A percentile compares a stretch with the other conserved stretches of the same genome.
phyloP scores from a whole-genome alignment of 2,888 invertebrate species.

The Dendrolimus houi region DNA sequence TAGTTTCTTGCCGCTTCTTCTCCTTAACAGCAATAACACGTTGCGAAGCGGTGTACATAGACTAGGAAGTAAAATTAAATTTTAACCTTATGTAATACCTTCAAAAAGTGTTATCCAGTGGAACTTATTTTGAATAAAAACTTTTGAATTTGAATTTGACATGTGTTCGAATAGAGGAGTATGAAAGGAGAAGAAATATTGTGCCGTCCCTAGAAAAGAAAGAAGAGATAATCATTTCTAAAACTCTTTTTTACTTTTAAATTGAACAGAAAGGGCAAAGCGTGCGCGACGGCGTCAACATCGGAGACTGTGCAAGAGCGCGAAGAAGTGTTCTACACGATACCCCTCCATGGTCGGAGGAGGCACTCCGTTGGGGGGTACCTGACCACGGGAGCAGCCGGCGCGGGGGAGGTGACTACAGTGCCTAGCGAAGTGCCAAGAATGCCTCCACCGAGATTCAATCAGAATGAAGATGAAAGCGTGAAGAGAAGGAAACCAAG shows the following conservation, averaged over 20 bases:
- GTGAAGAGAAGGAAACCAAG: conserved; percentile 55
- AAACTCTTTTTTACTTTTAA: background rate
- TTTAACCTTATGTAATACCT: too few species aligned
- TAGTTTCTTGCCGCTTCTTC: too few species aligned
- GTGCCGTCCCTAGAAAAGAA: too few species aligned
- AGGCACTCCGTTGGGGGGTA: conserved; percentile 84
- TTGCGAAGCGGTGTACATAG: too few species aligned
- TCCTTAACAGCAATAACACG: too few species aligned
- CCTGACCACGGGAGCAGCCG: conserved; percentile 60
- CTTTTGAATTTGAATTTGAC: too few species aligned
- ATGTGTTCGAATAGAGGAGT: too few species aligned
- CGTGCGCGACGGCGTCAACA: conserved; percentile 50
- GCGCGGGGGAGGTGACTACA: conserved; percentile 56
- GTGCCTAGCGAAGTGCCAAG: conserved; percentile 73
- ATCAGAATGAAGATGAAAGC: conserved; percentile 49
- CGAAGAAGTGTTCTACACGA: conserved; percentile 79
- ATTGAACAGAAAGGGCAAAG: conserved; percentile 59
- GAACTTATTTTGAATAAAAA: too few species aligned
- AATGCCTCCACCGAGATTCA: conserved; percentile 68
- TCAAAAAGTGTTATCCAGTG: too few species aligned
- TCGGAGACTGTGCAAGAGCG: conserved; percentile 60
- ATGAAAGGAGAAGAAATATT: too few species aligned
- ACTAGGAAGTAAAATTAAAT: too few species aligned
- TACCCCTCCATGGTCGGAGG: conserved; percentile 63
- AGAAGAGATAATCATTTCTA: too few species aligned